Base-by-base conservation (phyloP, 2,113 vertebrate species). In the Callospermophilus lateralis region DNA sequence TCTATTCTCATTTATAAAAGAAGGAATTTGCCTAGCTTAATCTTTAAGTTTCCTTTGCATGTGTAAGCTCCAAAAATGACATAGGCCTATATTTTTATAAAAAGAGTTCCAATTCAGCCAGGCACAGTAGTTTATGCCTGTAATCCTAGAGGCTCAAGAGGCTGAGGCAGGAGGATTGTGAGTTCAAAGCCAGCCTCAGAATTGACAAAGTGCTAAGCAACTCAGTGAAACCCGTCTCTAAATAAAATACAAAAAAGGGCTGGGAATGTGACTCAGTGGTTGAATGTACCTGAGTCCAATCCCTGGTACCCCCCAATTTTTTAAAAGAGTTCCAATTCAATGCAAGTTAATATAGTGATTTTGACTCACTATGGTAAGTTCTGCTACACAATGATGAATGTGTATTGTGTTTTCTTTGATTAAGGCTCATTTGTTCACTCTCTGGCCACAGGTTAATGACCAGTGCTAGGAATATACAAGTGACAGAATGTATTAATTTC, bases 1-100 rank as follows among this genome's bases (percentile, higher is more conserved):
- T 89, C 55, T 68, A 65, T 84, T 93, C 6, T 95, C 32, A 67
- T 63, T 91, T 73, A 85, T 91, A 51, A 79, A 84, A 34, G 16
- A 72, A 68, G 22, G 22, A 51, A 48, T 48, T 70, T 55, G 4
- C 37, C 13, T 70, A 55, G 12, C 73, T 94, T 93, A 51, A n/a
- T 67, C 20, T 93, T 42, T 53, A 89, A 37, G 34, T 77, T 94
- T 70, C 7, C 80, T 92, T 55, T 70, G n/a, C 42, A 79, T 39
- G 45, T 74, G n/a, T 89, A 65, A 79, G 7, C 53, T 83, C 58
- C 93, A 80, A 93, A 88, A 72, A 88, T 77, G 34, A 76, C 19
- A n/a, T 34, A 74, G 61, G 4, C 3, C 32, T 77, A 6, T 55
- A n/a, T 58, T 74, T 87, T 78, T 58, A 8, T 90, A 78, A 93